These are phyloP conservation scores for Tachuris rubrigastra DNA, from an alignment of 2,113 vertebrate species.

Conservation along the genomic window DNA sequence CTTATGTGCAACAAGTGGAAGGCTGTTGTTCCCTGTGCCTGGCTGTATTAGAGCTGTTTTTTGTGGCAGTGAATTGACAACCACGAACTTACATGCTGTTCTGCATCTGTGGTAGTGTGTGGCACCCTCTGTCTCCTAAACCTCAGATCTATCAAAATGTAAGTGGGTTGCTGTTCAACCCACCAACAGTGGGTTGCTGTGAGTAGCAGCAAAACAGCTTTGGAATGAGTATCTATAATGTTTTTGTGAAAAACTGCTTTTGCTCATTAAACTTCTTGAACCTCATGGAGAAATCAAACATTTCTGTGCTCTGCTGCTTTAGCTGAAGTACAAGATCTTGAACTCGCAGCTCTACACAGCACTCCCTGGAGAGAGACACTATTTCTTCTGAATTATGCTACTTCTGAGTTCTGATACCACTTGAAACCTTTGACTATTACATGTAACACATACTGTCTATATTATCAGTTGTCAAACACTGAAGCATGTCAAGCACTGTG, in stretches of 20 bases:
- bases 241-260: not conserved
- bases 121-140: not conserved
- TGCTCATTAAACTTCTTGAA: not conserved
- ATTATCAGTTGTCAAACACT: not conserved
- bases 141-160: not conserved
- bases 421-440: not conserved
- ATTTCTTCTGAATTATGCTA: not conserved
- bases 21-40: not conserved
- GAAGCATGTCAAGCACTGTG: not conserved
- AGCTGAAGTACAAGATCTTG: not conserved
- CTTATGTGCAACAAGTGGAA: not conserved
- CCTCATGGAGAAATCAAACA: not conserved
- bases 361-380: not conserved
- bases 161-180: not conserved
- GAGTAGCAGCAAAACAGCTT: not conserved
- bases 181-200: too few species aligned
- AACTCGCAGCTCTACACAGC: accelerated
- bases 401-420: not conserved
- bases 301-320: not conserved
- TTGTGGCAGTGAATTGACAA: not conserved
- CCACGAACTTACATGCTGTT: accelerated
- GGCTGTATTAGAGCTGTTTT: not conserved
- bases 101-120: not conserved
- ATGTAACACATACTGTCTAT: not conserved
- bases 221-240: not conserved